phyloP scores from a whole-genome alignment of 2,888 invertebrate genomes.

The Sussaba pulchella region DNA sequence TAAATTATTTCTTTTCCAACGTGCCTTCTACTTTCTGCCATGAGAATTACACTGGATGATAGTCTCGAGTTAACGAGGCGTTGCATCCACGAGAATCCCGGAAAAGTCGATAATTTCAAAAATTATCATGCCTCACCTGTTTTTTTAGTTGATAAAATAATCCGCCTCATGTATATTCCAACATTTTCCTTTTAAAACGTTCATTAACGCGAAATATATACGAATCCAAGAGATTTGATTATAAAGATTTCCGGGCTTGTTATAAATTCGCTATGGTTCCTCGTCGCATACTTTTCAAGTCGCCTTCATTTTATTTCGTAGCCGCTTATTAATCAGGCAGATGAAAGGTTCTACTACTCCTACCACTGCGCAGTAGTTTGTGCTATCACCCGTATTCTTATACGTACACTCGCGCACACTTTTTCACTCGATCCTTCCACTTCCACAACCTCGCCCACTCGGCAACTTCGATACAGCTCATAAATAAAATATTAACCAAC shows the following conservation, averaged over 20 bases:
- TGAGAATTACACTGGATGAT: not conserved
- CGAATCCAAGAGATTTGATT: conserved; percentile 55
- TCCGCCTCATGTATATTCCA: conserved; percentile 12
- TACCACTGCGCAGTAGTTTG: conserved; percentile 3
- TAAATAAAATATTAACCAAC: conserved; percentile 79
- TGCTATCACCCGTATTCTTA: not conserved
- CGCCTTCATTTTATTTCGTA: conserved; percentile 41
- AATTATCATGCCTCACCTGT: not conserved
- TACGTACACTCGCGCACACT: conserved; percentile 10
- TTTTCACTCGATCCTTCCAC: conserved; percentile 8
- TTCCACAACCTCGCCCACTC: conserved; percentile 50
- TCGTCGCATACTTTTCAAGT: conserved; percentile 57
- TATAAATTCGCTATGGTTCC: conserved; percentile 36
- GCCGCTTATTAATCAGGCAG: conserved; percentile 58
- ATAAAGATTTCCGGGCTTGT: conserved; percentile 30
- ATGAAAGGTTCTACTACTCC: conserved; percentile 19
- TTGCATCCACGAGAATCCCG: not conserved
- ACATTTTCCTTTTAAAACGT: conserved; percentile 18
- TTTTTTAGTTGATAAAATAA: not conserved
- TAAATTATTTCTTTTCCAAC: not conserved
- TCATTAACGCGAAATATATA: conserved; percentile 37
- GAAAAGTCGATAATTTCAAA: conserved; percentile 7
- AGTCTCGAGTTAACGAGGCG: conserved; percentile 6
- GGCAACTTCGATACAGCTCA: conserved; percentile 70
- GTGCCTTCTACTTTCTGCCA: not conserved